Percentiles rank a stretch among this genome's conserved stretches.
phyloP scores from a whole-genome alignment of 1,140 invertebrate species.

The Prorops nasuta region DNA sequence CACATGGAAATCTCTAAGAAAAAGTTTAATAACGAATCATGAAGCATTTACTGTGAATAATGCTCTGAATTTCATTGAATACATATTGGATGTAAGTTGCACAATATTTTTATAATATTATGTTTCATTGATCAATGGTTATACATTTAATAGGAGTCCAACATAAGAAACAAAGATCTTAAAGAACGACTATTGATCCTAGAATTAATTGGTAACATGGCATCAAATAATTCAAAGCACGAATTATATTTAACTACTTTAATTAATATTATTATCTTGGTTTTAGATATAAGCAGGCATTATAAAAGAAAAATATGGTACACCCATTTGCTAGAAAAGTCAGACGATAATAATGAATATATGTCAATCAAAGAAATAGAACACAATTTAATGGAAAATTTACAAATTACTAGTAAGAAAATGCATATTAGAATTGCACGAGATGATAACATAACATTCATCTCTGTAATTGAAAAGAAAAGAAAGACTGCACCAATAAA shows the following conservation, averaged over 20 bases:
- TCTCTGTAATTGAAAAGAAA: constrained; percentile 27
- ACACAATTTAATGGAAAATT: constrained; percentile 20
- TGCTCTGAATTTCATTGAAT: constrained; percentile 24
- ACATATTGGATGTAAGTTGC: too few species aligned
- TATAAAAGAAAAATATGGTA: constrained; percentile 38
- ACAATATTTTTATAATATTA: too few species aligned
- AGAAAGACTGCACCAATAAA: constrained; percentile 1
- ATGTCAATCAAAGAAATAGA: constrained; percentile 18
- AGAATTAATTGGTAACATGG: too few species aligned
- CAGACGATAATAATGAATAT: not conserved
- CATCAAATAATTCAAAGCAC: too few species aligned
- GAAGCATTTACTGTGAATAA: constrained; percentile 27
- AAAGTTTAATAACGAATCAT: constrained; percentile 30
- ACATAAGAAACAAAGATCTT: constrained; percentile 19
- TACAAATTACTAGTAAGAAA: constrained; percentile 16
- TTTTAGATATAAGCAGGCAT: constrained; percentile 46
- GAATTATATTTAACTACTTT: too few species aligned
- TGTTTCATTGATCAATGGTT: too few species aligned
- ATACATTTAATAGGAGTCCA: too few species aligned
- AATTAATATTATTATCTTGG: too few species aligned
- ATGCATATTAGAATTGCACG: constrained; percentile 19
- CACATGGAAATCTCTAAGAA: constrained; percentile 32
- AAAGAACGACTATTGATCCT: constrained; percentile 28
- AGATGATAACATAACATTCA: constrained; percentile 28
- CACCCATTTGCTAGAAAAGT: constrained; percentile 23